Conservation (phyloP, 1,140 invertebrate genomes). For the Asbolus verrucosus region DNA sequence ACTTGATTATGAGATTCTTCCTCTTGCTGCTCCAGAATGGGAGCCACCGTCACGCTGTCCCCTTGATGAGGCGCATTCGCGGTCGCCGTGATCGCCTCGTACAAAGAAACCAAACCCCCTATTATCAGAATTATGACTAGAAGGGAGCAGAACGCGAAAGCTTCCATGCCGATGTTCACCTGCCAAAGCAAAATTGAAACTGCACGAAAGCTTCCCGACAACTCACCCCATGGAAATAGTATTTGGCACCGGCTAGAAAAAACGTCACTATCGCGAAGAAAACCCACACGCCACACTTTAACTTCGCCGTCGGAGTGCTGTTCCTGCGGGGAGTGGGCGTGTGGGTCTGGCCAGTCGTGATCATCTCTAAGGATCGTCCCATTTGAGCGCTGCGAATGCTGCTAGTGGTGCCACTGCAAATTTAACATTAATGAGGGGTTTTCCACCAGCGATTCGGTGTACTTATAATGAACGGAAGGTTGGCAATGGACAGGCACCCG, state of each 20-base stretch:
- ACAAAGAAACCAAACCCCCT: slow-evolving; percentile 71
- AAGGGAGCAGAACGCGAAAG: slow-evolving; percentile 74
- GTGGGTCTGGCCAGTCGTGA: slow-evolving; percentile 42
- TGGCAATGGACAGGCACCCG: slow-evolving; percentile 10
- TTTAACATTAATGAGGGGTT: background rate
- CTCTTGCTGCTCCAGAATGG: slow-evolving; percentile 29
- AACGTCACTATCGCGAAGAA: slow-evolving; percentile 50
- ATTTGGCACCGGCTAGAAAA: slow-evolving; percentile 47
- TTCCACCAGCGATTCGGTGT: background rate
- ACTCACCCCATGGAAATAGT: slow-evolving; percentile 49
- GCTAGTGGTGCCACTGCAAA: slow-evolving; percentile 33
- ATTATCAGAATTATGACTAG: slow-evolving; percentile 73
- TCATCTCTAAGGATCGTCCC: slow-evolving; percentile 55
- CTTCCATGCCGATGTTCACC: slow-evolving; percentile 70
- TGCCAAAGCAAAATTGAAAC: slow-evolving; percentile 35
- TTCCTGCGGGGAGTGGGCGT: slow-evolving; percentile 4
- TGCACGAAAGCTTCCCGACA: no score
- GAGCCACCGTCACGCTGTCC: background rate
- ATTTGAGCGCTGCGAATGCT: slow-evolving; percentile 49
- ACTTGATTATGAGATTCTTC: slow-evolving; percentile 44
- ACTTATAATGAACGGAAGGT: slow-evolving; percentile 42
- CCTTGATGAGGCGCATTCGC: background rate
- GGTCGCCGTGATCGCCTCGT: slow-evolving; percentile 53
- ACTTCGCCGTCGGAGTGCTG: slow-evolving; percentile 27
- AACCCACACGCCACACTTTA: slow-evolving; percentile 46